phyloP scores from a whole-genome alignment of 2,113 vertebrate genomes.

The Lasiurus borealis region DNA sequence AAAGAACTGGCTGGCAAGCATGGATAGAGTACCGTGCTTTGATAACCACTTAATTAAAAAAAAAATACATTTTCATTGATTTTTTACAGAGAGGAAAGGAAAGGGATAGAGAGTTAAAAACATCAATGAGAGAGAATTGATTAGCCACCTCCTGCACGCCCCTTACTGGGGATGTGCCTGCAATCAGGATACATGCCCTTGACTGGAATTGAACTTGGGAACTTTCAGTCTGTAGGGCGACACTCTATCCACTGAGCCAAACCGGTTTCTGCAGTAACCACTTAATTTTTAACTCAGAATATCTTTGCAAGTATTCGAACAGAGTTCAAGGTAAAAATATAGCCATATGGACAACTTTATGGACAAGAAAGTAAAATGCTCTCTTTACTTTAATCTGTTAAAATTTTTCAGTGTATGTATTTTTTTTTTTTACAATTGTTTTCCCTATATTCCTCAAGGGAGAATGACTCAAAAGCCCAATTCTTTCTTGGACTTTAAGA shows the following conservation, averaged over 20 bases:
- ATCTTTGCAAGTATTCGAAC: background rate
- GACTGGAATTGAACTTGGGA: too few relatives aligned
- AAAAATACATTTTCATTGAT: too few relatives aligned
- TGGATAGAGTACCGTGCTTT: background rate
- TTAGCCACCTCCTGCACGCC: too few relatives aligned
- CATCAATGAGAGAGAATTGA: too few relatives aligned
- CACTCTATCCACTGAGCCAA: too few relatives aligned
- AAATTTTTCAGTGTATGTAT: background rate
- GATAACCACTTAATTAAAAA: background rate
- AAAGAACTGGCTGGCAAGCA: background rate
- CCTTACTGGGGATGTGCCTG: too few relatives aligned
- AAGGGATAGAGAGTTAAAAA: too few relatives aligned
- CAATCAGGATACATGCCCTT: too few relatives aligned
- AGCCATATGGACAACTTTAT: background rate
- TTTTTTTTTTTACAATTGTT: background rate
- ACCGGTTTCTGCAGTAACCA: background rate
- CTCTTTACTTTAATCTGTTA: background rate
- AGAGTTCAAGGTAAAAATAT: conserved; percentile 15
- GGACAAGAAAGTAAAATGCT: background rate
- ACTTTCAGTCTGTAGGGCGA: too few relatives aligned
- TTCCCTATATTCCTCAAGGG: background rate
- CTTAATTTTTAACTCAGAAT: background rate
- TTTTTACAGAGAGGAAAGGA: too few relatives aligned
- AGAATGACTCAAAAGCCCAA: background rate
- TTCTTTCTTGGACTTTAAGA: conserved; percentile 37